These are phyloP conservation scores for Polypedilum pembai DNA, from an alignment of 1,140 invertebrate genomes.

Conservation along the genomic window DNA sequence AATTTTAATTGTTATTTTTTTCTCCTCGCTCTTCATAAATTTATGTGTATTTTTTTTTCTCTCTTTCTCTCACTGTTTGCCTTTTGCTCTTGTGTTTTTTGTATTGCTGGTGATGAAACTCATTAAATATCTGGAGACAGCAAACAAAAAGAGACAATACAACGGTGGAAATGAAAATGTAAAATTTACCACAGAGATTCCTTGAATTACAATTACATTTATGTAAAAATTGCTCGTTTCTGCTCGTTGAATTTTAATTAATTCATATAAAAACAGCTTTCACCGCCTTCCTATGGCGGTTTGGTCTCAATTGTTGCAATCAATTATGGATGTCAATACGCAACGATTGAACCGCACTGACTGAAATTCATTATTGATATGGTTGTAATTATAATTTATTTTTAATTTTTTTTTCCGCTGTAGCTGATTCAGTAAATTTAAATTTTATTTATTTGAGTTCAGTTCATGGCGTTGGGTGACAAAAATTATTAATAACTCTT, in stretches of 20 bases:
- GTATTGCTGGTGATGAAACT: background rate
- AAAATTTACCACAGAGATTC: slow-evolving; percentile 9
- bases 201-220: slow-evolving; percentile 19
- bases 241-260: slow-evolving; percentile 18
- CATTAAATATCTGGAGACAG: background rate
- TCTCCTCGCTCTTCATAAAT: too few species aligned
- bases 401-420: background rate
- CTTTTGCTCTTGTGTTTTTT: too few species aligned
- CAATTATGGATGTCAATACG: background rate
- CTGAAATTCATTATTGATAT: slow-evolving; percentile 7
- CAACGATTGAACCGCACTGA: background rate
- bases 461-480: too few species aligned
- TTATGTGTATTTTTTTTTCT: too few species aligned
- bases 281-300: background rate
- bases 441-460: too few species aligned
- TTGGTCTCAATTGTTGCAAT: background rate
- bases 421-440: too few species aligned
- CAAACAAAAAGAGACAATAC: background rate
- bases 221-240: slow-evolving; percentile 3
- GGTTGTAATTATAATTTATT: slow-evolving; percentile 7
- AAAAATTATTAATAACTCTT: too few species aligned
- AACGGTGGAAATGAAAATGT: background rate
- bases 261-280: slow-evolving; percentile 2
- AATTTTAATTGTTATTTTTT: too few species aligned
- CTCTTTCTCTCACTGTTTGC: too few species aligned